A percentile compares a stretch with the other conserved stretches of the same genome.
Evolutionary conservation across 2,888 invertebrate genomes (phyloP).

Genomic region (Trissolcus japonicus): DNA sequence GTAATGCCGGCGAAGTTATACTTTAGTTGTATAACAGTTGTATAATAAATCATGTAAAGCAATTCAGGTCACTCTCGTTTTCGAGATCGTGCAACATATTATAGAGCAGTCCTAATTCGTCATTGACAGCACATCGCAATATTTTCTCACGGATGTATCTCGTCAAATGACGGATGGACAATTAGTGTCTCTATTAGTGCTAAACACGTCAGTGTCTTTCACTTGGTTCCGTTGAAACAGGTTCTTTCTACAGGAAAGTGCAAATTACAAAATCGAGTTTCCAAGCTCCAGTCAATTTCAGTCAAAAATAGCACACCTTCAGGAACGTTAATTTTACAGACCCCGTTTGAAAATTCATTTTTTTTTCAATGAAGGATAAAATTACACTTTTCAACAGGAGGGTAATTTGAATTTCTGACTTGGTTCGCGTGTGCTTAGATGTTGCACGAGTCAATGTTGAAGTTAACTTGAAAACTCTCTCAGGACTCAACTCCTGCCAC

Average conservation of each 20-base stretch:
- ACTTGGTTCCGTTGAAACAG: slow-evolving; percentile 49
- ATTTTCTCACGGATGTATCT: slow-evolving; percentile 57
- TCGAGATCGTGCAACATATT: slow-evolving; percentile 18
- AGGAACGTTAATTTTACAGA: no score
- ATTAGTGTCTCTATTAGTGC: slow-evolving; percentile 53
- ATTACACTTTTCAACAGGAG: no score
- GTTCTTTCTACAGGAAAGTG: slow-evolving; percentile 43
- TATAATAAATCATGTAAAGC: background rate
- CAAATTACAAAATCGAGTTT: slow-evolving; percentile 48
- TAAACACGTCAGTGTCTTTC: slow-evolving; percentile 51
- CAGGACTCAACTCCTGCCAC: slow-evolving; percentile 3
- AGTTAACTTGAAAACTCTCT: background rate
- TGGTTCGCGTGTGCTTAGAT: slow-evolving; percentile 51
- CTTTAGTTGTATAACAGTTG: no score
- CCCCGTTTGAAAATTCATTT: no score
- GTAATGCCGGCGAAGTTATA: no score
- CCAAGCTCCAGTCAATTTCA: slow-evolving; percentile 11
- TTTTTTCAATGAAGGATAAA: no score
- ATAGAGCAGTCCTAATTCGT: slow-evolving; percentile 35
- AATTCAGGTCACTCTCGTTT: slow-evolving; percentile 11
- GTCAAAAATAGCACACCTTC: no score
- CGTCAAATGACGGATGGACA: slow-evolving; percentile 52
- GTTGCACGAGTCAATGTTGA: background rate
- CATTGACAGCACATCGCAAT: slow-evolving; percentile 35
- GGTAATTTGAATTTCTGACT: slow-evolving; percentile 9